These are phyloP conservation scores for Zaprionus ghesquierei DNA, from an alignment of 1,140 invertebrate species.

Conservation along the genomic window DNA sequence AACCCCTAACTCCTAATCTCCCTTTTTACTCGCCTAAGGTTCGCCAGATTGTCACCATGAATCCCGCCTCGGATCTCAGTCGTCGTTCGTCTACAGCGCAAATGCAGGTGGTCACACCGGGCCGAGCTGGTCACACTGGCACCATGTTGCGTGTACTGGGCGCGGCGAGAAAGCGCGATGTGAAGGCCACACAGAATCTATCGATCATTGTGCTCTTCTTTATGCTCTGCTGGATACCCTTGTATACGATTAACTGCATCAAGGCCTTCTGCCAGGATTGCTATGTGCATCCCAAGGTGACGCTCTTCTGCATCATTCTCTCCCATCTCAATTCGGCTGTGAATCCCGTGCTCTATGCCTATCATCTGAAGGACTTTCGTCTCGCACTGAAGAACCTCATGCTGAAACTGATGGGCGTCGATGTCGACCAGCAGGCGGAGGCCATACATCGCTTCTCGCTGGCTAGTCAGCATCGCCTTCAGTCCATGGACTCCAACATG, in stretches of 20 bases:
- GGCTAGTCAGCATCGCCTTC: slow-evolving; percentile 78
- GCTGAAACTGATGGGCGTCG: slow-evolving; percentile 84
- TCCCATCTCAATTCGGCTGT: slow-evolving; percentile 95
- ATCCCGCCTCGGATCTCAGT: slow-evolving; percentile 75
- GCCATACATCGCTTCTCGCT: slow-evolving; percentile 82
- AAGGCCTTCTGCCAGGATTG: slow-evolving; percentile 90
- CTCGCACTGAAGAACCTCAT: slow-evolving; percentile 88
- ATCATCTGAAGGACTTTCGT: slow-evolving; percentile 93
- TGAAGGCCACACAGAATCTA: slow-evolving; percentile 95
- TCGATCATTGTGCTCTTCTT: slow-evolving; percentile 96
- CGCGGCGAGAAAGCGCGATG: slow-evolving; percentile 91
- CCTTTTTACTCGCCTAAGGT: slow-evolving; percentile 46
- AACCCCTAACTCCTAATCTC: not conserved
- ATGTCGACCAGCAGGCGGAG: slow-evolving; percentile 74
- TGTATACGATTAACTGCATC: slow-evolving; percentile 95
- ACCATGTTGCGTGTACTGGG: slow-evolving; percentile 90
- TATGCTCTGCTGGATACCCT: slow-evolving; percentile 95
- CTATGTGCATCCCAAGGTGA: slow-evolving; percentile 87
- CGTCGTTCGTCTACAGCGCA: slow-evolving; percentile 71
- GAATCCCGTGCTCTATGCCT: slow-evolving; percentile 94
- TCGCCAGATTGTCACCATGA: slow-evolving; percentile 82
- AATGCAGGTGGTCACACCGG: slow-evolving; percentile 58
- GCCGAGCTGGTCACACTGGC: slow-evolving; percentile 58
- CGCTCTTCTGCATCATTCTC: slow-evolving; percentile 92
- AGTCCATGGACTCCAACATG: slow-evolving; percentile 77